Percentiles rank a stretch among this genome's conserved stretches.
These are phyloP conservation scores for Galerucella calmariensis DNA, from an alignment of 2,888 invertebrate genomes.

Conservation along the genomic window DNA sequence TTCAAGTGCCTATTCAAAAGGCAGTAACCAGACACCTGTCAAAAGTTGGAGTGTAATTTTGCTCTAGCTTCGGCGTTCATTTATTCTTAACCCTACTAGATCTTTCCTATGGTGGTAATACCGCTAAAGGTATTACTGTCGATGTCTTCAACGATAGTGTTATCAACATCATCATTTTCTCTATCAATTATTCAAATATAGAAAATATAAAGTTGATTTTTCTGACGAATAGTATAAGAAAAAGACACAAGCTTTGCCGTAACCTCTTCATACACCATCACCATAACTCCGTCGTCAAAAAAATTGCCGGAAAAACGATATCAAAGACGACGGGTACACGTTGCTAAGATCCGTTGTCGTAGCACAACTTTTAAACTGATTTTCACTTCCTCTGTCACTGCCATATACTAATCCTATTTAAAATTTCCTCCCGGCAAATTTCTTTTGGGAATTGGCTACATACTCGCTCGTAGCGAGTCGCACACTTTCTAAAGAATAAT, in stretches of 20 bases:
- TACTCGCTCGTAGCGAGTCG: conserved; percentile 3
- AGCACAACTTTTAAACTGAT: conserved; percentile 24
- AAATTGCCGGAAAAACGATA: conserved; percentile 28
- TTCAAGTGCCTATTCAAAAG: no score
- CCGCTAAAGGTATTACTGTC: no score
- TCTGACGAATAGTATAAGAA: no score
- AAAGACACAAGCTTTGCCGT: background rate
- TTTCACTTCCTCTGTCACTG: conserved; percentile 26
- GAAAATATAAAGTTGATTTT: no score
- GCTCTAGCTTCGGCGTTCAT: no score
- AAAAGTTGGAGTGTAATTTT: no score
- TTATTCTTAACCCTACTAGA: no score
- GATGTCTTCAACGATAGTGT: background rate
- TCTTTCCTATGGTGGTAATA: no score
- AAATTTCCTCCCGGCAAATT: conserved; percentile 22
- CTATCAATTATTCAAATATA: no score
- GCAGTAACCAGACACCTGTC: no score
- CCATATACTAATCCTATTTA: conserved; percentile 22
- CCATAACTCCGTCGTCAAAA: background rate
- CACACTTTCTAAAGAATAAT: conserved; percentile 23
- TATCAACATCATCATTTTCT: no score
- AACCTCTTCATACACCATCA: background rate
- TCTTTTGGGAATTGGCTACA: conserved; percentile 30
- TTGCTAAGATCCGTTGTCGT: conserved; percentile 12
- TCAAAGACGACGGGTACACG: conserved; percentile 14